Conservation (phyloP, 2,113 vertebrate species). For the Podarcis cretensis region DNA sequence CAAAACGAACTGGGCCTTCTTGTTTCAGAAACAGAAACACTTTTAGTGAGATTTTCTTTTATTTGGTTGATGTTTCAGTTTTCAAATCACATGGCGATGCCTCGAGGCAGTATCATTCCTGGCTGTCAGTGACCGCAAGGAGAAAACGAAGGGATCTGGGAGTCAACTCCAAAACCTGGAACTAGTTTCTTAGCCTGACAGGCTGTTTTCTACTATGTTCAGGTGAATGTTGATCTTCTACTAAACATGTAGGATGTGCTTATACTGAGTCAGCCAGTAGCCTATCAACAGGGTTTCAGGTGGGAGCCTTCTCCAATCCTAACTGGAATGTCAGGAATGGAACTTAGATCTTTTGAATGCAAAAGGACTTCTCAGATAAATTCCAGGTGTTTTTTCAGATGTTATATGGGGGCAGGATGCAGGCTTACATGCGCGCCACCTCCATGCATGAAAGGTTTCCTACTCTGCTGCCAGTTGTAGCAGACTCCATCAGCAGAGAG, state of each 20-base stretch:
- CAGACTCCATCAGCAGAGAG: too few relatives aligned
- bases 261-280: not conserved
- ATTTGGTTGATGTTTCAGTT: not conserved
- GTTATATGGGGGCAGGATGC: too few relatives aligned
- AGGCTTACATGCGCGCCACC: not conserved
- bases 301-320: not conserved
- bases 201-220: not conserved
- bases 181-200: not conserved
- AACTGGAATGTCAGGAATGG: not conserved
- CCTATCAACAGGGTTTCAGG: not conserved
- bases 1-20: not conserved
- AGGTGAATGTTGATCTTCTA: not conserved
- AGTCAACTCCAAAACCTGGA: not conserved
- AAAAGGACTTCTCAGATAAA: too few relatives aligned
- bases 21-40: constrained; percentile 5
- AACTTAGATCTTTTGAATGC: not conserved
- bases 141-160: accelerated
- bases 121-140: not conserved
- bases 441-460: not conserved
- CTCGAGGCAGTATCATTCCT: not conserved
- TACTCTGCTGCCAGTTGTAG: too few relatives aligned
- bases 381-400: too few relatives aligned
- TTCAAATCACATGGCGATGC: accelerated
- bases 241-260: not conserved
- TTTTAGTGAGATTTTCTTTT: constrained; percentile 5